These are phyloP conservation scores for Sebastes taczanowskii DNA, from an alignment of 2,797 vertebrate genomes.

Conservation along the genomic window DNA sequence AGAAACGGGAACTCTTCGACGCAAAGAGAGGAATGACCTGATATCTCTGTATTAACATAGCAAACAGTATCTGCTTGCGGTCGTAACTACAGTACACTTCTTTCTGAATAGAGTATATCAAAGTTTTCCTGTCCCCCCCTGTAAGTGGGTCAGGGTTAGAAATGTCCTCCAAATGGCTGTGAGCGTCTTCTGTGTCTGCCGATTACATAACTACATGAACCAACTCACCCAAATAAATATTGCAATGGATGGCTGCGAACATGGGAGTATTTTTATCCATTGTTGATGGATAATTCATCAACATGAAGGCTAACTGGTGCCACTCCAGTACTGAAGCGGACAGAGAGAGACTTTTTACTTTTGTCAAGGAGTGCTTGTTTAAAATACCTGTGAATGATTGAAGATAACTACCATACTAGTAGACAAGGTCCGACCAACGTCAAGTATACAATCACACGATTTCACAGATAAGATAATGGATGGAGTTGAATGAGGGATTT, in stretches of 20 bases:
- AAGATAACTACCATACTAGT: neutral
- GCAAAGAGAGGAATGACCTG: constrained; percentile 1
- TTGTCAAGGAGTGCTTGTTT: neutral
- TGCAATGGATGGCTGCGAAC: constrained; percentile 48
- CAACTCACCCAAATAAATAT: constrained; percentile 72
- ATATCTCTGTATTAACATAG: neutral
- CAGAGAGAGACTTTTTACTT: neutral
- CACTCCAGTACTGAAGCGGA: neutral
- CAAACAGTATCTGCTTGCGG: neutral
- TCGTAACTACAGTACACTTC: neutral
- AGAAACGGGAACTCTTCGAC: constrained; percentile 13
- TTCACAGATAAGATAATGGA: neutral
- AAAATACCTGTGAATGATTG: neutral
- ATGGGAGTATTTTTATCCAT: constrained; percentile 67
- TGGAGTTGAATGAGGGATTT: neutral
- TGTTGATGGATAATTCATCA: constrained; percentile 73
- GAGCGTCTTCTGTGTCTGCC: constrained; percentile 54
- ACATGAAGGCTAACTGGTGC: constrained; percentile 3
- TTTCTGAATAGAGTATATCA: neutral
- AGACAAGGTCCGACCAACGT: neutral
- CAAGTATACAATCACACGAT: neutral
- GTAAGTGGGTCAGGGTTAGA: constrained; percentile 59
- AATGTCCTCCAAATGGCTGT: constrained; percentile 48
- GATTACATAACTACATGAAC: constrained; percentile 71
- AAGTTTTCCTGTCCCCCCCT: constrained; percentile 12